Base-by-base conservation (phyloP, 2,888 invertebrate genomes). In the Acleris laterana region DNA sequence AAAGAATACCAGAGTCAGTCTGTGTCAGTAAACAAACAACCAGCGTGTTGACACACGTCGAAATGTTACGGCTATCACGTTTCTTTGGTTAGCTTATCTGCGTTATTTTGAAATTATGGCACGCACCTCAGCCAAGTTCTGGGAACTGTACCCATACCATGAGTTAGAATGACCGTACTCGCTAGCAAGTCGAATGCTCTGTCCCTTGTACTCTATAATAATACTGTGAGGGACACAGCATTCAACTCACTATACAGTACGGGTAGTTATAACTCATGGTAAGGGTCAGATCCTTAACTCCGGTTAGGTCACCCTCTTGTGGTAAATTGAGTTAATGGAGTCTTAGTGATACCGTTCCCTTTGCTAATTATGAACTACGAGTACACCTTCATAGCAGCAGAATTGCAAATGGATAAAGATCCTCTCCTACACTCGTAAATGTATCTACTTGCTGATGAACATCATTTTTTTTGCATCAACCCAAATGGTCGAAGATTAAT, bases 51-150 rank as follows among this genome's bases (percentile, higher is more conserved):
- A 77, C 73, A 69, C 69, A 71, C 70, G 70, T 58, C 64, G 56
- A 68, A 61, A 66, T 68, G 77, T 82, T 77, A 78, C 76, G 78
- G 79, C 78, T 85, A 85, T 85, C 80, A 72, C 72, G 75, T 84
- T 80, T 81, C 84, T 77, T 75, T 60, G 25, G 48, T 74, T 70
- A 77, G 77, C 77, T 82, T 82, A 83, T 84, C 85, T 76, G 68
- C 68, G 56, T 69, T 68, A 62, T 76, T 76, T 75, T 70, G 72
- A 73, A 74, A 71, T 67, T 67, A 59, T 68, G 60, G 61, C 62
- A 66, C 66, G 62, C 65, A 61, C 65, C 65, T 61, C 25, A 64
- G 42, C 60, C 5, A 32, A 51, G 60, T 65, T 65, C 65, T 60
- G 20, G 57, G 61, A 66, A 63, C 62, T 55, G 59, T 25, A 7